Evolutionary conservation across 2,797 vertebrate species (phyloP).

Genomic region (Pantherophis alleghaniensis): DNA sequence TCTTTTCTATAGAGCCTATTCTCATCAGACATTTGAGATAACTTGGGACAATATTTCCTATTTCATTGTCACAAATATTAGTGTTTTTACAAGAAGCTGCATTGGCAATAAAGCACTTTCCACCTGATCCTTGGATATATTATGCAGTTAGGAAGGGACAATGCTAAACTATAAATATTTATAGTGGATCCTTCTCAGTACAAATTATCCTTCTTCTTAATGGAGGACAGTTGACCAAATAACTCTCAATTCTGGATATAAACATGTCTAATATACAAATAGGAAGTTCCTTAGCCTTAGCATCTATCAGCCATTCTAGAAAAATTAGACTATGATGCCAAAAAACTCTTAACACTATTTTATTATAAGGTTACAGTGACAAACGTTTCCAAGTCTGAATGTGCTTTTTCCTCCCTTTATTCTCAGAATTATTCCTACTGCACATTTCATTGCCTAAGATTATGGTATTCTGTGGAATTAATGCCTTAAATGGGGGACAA

Average conservation of each 20-base stretch:
- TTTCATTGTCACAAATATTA: not conserved
- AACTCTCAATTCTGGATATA: not conserved
- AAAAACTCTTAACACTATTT: not conserved
- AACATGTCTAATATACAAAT: not conserved
- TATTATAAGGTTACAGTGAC: not conserved
- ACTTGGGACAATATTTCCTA: not conserved
- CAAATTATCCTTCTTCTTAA: not conserved
- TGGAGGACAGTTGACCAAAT: not conserved
- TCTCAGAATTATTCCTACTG: not conserved
- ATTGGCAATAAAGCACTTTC: not conserved
- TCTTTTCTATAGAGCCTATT: not conserved
- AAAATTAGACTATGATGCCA: not conserved
- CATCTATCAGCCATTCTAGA: not conserved
- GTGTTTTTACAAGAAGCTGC: not conserved
- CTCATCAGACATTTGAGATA: not conserved
- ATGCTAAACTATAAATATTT: not conserved
- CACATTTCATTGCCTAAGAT: not conserved
- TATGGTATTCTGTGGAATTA: not conserved
- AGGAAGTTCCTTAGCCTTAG: not conserved
- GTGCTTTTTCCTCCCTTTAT: not conserved
- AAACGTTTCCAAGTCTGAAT: not conserved
- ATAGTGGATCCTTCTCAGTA: not conserved
- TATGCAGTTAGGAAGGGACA: not conserved
- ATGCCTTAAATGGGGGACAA: not conserved
- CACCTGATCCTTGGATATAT: not conserved